phyloP scores from a whole-genome alignment of 2,888 invertebrate species.

The Apamea anceps region DNA sequence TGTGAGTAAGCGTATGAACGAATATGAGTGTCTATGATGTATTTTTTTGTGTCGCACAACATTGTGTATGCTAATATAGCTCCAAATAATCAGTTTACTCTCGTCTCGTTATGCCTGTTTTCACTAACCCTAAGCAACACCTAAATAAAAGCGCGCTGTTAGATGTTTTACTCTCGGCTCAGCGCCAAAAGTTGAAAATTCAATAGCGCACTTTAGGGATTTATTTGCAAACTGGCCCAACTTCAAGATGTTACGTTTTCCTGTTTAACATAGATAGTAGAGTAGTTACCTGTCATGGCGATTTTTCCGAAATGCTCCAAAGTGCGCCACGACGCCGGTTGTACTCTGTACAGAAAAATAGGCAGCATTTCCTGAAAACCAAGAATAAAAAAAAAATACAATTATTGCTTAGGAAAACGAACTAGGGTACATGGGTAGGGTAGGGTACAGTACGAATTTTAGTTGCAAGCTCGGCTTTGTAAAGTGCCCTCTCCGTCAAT shows the following conservation, averaged over 20 bases:
- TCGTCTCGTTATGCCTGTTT: not conserved
- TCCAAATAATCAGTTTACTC: not conserved
- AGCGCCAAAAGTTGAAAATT: not conserved
- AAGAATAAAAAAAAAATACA: not conserved
- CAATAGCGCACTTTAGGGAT: not conserved
- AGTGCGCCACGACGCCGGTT: conserved; percentile 77
- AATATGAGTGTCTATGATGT: not conserved
- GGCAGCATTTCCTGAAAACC: conserved; percentile 77
- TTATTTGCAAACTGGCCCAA: not conserved
- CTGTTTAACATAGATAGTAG: not conserved
- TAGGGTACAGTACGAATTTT: not conserved
- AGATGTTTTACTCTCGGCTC: too few relatives aligned
- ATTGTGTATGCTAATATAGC: not conserved
- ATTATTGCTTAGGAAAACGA: not conserved
- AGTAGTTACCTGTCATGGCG: conserved; percentile 75
- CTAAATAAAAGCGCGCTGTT: not conserved
- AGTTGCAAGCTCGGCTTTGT: not conserved
- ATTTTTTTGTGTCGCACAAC: too few relatives aligned
- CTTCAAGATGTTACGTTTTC: not conserved
- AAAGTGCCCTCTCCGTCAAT: too few relatives aligned
- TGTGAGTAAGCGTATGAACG: not conserved
- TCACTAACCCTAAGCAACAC: not conserved
- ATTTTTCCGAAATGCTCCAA: conserved; percentile 82
- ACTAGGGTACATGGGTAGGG: not conserved
- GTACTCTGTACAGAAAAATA: conserved; percentile 72